Base-by-base conservation (phyloP, 2,797 vertebrate species). In the Chelmon rostratus region DNA sequence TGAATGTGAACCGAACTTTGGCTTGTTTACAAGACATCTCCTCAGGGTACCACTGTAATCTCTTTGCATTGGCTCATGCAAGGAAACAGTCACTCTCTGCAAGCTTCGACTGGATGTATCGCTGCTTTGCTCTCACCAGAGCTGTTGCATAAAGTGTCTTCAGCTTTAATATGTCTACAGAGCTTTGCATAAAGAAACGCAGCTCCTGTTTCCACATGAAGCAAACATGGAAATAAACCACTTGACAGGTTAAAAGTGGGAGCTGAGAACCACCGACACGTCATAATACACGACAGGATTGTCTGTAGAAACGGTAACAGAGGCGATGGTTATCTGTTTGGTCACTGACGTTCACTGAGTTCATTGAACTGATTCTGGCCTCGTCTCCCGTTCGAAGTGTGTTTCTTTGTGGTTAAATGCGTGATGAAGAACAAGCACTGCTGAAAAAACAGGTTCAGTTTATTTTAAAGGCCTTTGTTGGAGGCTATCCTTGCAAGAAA, bases 361-460 rank as follows among this genome's bases (percentile, higher is more conserved):
- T 57, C 18, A 37, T 54, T 23, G 46, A 68, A n/a, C 25, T 23
- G 21, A 64, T 73, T 68, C 46, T 77, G 65, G 76, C 62, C 59
- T 58, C 4, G 2, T 42, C 65, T 31, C 12, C 52, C 42, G 13
- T 58, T 28, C 73, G 13, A 57, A 38, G 8, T 31, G 4, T 21
- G 46, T 62, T 33, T 74, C 7, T 40, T 50, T 37, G 56, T 35
- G 35, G 18, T 47, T 9, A 19, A 6, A 53, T 64, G 52, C 5
- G 0, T 64, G 47, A 64, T 61, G 57, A 28, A 73, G 67, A 40
- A 28, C 25, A 47, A 50, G 25, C 47, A 18, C 40, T 2, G 25
- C 56, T 49, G 25, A 23, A 54, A 68, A 70, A 58, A 37, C 9
- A 44, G 31, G 11, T 69, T 61, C 12, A 44, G 49, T 54, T 61